A percentile compares a stretch with the other conserved stretches of the same genome.
Conservation (phyloP, 2,113 vertebrate species). For the Embiotoca jacksoni region DNA sequence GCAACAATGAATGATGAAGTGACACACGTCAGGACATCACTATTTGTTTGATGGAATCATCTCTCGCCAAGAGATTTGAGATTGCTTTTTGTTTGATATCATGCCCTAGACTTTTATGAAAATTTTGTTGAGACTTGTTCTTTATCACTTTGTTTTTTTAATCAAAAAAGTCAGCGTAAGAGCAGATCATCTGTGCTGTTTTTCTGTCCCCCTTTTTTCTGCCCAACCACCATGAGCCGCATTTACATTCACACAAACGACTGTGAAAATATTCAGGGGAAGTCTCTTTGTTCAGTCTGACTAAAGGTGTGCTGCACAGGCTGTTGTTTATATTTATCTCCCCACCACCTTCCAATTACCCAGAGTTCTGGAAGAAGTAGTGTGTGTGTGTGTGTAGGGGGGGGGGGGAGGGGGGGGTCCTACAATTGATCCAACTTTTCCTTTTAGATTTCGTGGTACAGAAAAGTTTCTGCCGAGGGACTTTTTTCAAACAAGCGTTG, state of each 20-base stretch:
- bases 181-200: background rate
- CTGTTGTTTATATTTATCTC: conserved; percentile 57
- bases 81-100: background rate
- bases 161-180: background rate
- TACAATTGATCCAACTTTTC: conserved; percentile 46
- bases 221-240: background rate
- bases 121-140: background rate
- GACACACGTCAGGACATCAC: background rate
- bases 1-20: background rate
- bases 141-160: background rate
- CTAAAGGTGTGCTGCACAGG: conserved; percentile 1
- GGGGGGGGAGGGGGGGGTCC: conserved; percentile 26
- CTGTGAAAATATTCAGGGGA: background rate
- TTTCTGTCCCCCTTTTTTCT: background rate
- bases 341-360: conserved; percentile 55
- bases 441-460: conserved; percentile 51
- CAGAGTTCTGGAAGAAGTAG: conserved; percentile 11
- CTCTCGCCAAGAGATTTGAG: background rate
- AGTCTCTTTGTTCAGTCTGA: conserved; percentile 32
- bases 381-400: background rate
- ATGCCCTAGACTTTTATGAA: background rate
- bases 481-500: conserved; percentile 42
- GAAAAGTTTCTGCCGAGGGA: conserved; percentile 52
- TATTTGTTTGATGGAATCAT: conserved; percentile 16
- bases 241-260: background rate